Evolutionary conservation across 2,113 vertebrate species (phyloP).

Genomic region (Barnardius zonarius): DNA sequence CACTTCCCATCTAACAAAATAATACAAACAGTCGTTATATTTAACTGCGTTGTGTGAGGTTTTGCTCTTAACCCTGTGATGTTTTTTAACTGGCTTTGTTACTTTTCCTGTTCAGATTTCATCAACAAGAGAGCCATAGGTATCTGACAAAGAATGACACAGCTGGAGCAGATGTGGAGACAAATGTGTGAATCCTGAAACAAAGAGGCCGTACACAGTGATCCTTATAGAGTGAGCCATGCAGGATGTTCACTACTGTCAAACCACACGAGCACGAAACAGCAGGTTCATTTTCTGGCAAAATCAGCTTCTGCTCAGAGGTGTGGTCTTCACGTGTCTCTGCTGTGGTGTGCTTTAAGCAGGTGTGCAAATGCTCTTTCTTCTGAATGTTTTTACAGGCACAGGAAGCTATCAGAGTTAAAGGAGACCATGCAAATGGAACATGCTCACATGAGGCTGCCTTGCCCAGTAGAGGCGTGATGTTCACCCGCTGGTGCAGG

Average conservation of each 20-base stretch:
- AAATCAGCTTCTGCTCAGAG: not conserved
- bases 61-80: not conserved
- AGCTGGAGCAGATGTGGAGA: slow-evolving; percentile 97
- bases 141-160: slow-evolving; percentile 94
- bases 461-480: not conserved
- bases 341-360: not conserved
- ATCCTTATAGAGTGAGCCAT: slow-evolving; percentile 91
- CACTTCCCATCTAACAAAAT: fast-evolving
- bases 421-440: slow-evolving; percentile 95
- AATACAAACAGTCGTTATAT: not conserved
- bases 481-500: not conserved
- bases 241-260: slow-evolving; percentile 94
- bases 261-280: slow-evolving; percentile 89
- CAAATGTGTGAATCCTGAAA: slow-evolving; percentile 94
- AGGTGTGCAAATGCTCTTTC: not conserved
- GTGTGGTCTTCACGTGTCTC: not conserved
- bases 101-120: slow-evolving; percentile 76
- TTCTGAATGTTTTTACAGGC: slow-evolving; percentile 71
- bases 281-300: slow-evolving; percentile 79
- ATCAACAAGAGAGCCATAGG: slow-evolving; percentile 91
- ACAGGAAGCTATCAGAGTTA: slow-evolving; percentile 91
- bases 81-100: fast-evolving
- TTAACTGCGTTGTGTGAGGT: not conserved
- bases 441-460: slow-evolving; percentile 92
- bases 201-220: slow-evolving; percentile 92